Base-by-base conservation (phyloP, 1,140 invertebrate species). In the Tetraneura akinire region DNA sequence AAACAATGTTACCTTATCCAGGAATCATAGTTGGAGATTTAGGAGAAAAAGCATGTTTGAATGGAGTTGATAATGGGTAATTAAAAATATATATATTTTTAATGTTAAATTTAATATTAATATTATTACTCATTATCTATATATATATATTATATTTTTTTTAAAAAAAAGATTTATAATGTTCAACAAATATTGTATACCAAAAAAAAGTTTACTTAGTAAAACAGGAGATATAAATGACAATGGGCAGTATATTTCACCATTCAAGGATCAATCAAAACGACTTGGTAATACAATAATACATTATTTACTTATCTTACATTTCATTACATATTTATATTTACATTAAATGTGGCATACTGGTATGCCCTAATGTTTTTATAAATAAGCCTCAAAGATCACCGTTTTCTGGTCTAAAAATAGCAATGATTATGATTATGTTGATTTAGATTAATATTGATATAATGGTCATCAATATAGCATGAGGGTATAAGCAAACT, bases 51-150 rank as follows among this genome's bases (percentile, higher is more conserved):
- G 88, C 93, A 57, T 94, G 92, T 55, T 86, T 96, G 1, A 94
- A 97, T 86, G 95, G 95, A 66, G 86, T 97, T 23, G 95, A 97
- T 84, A 97, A 97, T 88, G 96, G 93, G 90, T 89, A 84, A 55
- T 81, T 21, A 47, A 37, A 37, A 37, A 37, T 37, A 37, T 37
- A 8, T 37, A 8, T 37, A 4, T 4, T 37, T 37, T 37, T 37
- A 8, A 4, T 37, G 3, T 37, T 37, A 37, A 37, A 37, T 37
- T 8, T 4, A 37, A 37, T 4, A 37, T 37, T 3, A 37, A 37
- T 37, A 4, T 37, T 37, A 37, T 37, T n/a, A n/a, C n/a, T n/a
- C n/a, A n/a, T n/a, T n/a, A n/a, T 4, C 32, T 37, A 37, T 37
- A 37, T 37, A 37, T 37, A 37, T 4, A 37, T 37, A 37, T 3